These are phyloP conservation scores for Aricia agestis DNA, from an alignment of 1,140 invertebrate species.

Conservation along the genomic window DNA sequence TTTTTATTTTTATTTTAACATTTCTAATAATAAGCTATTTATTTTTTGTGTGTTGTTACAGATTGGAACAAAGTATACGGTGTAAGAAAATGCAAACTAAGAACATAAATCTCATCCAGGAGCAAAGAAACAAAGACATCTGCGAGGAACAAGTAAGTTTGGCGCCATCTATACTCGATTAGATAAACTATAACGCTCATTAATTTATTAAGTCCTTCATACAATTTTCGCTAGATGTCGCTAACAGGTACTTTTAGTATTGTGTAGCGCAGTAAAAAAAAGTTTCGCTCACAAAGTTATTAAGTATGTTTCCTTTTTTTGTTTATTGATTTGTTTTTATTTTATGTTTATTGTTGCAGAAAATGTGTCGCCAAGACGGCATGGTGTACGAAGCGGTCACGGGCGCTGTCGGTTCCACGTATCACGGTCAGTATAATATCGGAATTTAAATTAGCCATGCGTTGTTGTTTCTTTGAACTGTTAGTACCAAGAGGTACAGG, in stretches of 20 bases:
- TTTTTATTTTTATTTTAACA: neutral
- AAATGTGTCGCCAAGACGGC: conserved; percentile 57
- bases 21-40: too few relatives aligned
- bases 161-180: conserved; percentile 20
- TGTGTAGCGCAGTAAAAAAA: neutral
- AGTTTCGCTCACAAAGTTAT: neutral
- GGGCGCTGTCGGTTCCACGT: conserved; percentile 54
- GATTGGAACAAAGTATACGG: conserved; percentile 31
- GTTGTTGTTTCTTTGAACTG: neutral
- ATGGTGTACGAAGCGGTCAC: conserved; percentile 43
- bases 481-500: neutral
- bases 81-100: conserved; percentile 67
- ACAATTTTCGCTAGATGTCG: neutral
- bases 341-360: conserved; percentile 40
- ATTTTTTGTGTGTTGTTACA: conserved; percentile 29
- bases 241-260: neutral
- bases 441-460: conserved; percentile 13
- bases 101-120: conserved; percentile 65
- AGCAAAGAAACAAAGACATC: conserved; percentile 57
- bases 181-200: neutral
- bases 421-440: conserved; percentile 66
- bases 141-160: conserved; percentile 49
- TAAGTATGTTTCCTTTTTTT: too few relatives aligned
- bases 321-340: neutral
- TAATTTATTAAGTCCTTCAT: neutral